Conservation (phyloP, 2,888 invertebrate genomes). For the Diarsia rubi region DNA sequence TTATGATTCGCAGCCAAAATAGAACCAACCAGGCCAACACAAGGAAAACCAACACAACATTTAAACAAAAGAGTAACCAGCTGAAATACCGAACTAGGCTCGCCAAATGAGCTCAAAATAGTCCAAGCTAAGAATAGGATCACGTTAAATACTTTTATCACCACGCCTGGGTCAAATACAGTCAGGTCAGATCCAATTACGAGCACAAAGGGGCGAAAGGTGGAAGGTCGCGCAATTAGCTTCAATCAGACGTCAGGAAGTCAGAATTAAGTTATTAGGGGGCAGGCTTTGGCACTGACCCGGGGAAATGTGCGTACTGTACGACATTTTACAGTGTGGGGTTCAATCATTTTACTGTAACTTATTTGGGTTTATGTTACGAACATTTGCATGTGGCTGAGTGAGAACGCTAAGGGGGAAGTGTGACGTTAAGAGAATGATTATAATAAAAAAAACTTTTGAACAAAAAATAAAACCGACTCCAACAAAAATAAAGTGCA, state of each 20-base stretch:
- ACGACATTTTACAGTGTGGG: conserved; percentile 16
- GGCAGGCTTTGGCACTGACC: conserved; percentile 69
- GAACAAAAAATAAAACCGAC: too few relatives aligned
- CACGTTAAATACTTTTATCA: conserved; percentile 60
- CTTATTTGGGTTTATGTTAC: background rate
- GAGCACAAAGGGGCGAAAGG: conserved; percentile 75
- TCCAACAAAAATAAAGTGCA: too few relatives aligned
- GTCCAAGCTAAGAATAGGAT: conserved; percentile 50
- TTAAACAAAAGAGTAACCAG: background rate
- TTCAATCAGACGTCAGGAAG: conserved; percentile 83
- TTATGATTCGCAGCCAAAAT: conserved; percentile 4
- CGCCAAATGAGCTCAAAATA: conserved; percentile 39
- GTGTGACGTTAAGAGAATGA: too few relatives aligned
- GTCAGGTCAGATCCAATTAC: conserved; percentile 79
- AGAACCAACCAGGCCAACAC: background rate
- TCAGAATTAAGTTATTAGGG: conserved; percentile 78
- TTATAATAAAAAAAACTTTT: too few relatives aligned
- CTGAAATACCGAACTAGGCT: background rate
- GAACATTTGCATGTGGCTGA: too few relatives aligned
- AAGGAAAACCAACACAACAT: background rate
- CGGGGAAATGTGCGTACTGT: conserved; percentile 28
- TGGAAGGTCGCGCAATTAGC: conserved; percentile 82
- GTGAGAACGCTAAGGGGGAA: too few relatives aligned
- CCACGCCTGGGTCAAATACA: conserved; percentile 71
- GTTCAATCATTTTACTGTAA: background rate